phyloP scores from a whole-genome alignment of 2,113 vertebrate genomes.

The Phocoena phocoena region DNA sequence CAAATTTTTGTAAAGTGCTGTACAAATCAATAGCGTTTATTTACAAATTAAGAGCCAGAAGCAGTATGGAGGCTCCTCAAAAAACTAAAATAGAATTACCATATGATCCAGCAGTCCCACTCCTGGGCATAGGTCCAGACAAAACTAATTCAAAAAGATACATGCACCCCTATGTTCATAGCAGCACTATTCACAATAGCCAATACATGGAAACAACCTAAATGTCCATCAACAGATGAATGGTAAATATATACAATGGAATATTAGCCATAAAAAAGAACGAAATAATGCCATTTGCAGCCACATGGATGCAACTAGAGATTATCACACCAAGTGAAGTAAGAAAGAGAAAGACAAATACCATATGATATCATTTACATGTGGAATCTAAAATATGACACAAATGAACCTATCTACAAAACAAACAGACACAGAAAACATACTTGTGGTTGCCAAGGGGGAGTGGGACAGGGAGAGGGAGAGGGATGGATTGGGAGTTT shows the following conservation, averaged over 20 bases:
- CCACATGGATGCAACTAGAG: not conserved
- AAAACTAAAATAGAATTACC: not conserved
- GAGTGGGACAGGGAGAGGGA: not conserved
- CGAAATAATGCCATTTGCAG: not conserved
- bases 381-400: not conserved
- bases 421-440: not conserved
- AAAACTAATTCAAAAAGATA: not conserved
- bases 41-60: slow-evolving; percentile 41
- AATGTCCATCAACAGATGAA: not conserved
- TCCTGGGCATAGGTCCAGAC: not conserved
- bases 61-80: not conserved
- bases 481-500: not conserved
- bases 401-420: not conserved
- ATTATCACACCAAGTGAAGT: not conserved
- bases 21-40: not conserved
- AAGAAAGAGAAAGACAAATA: not conserved
- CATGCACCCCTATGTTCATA: not conserved
- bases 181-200: not conserved
- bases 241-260: not conserved
- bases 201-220: not conserved
- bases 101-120: not conserved
- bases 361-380: not conserved
- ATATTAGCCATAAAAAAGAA: not conserved
- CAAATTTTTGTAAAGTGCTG: not conserved
- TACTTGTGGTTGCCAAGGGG: not conserved